Percentiles rank a stretch among this genome's conserved stretches.
Evolutionary conservation across 2,888 invertebrate genomes (phyloP).

Genomic region (Tribolium freemani): DNA sequence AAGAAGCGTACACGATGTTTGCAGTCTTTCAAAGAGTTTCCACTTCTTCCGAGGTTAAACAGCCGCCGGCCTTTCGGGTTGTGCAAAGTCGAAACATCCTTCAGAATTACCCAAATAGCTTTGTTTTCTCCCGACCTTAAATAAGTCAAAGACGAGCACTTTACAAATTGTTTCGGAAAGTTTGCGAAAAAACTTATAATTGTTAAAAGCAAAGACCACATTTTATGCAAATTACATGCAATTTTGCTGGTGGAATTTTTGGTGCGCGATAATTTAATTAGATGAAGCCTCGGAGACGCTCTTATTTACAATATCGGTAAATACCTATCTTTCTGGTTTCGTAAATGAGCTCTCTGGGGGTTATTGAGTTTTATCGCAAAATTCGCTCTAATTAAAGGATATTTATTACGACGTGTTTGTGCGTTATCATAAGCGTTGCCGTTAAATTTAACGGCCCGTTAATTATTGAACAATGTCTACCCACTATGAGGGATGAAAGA

Average conservation of each 20-base stretch:
- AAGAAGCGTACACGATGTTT: constrained; percentile 37
- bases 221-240: background rate
- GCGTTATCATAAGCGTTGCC: background rate
- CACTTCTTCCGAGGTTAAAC: constrained; percentile 48
- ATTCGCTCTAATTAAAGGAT: background rate
- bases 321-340: background rate
- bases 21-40: constrained; percentile 41
- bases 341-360: background rate
- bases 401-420: background rate
- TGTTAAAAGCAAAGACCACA: background rate
- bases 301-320: background rate
- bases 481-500: background rate
- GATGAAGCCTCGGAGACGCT: background rate
- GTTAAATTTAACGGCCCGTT: constrained; percentile 6
- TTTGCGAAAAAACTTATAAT: constrained; percentile 14
- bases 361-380: background rate
- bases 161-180: constrained; percentile 13
- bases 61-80: constrained; percentile 45
- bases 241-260: background rate
- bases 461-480: constrained; percentile 14
- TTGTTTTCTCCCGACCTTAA: constrained; percentile 49
- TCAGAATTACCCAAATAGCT: constrained; percentile 53
- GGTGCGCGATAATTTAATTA: background rate
- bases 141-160: constrained; percentile 34
- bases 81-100: constrained; percentile 53